These are phyloP conservation scores for Aphaenogaster ashmeadi DNA, from an alignment of 1,140 invertebrate species.

Conservation along the genomic window DNA sequence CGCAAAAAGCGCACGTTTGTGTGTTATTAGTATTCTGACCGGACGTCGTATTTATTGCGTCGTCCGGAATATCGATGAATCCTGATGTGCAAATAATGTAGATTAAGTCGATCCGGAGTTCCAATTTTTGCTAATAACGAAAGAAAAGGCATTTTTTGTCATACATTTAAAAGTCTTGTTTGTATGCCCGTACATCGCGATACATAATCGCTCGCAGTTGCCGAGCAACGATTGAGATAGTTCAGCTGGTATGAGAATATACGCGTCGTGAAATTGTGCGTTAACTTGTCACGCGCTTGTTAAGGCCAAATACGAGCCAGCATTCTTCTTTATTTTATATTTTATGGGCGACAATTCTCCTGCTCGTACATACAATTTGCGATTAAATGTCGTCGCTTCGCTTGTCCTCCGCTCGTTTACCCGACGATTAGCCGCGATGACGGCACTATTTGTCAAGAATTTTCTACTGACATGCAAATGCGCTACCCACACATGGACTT, in stretches of 20 bases:
- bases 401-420: background rate
- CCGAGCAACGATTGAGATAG: background rate
- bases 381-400: background rate
- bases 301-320: background rate
- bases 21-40: background rate
- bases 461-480: constrained; percentile 5
- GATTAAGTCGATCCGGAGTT: background rate
- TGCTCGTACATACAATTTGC: background rate
- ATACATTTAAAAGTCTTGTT: background rate
- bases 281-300: background rate
- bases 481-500: background rate
- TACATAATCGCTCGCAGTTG: background rate
- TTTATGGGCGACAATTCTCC: constrained; percentile 1
- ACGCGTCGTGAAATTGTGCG: background rate
- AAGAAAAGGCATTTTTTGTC: background rate
- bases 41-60: background rate
- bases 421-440: background rate
- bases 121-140: background rate
- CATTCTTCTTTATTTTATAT: background rate
- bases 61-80: background rate
- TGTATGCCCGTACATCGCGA: background rate
- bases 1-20: background rate
- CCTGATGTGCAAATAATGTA: background rate
- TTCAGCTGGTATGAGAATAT: background rate
- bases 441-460: background rate